Conservation (phyloP, 2,113 vertebrate genomes). For the Scalopus aquaticus region DNA sequence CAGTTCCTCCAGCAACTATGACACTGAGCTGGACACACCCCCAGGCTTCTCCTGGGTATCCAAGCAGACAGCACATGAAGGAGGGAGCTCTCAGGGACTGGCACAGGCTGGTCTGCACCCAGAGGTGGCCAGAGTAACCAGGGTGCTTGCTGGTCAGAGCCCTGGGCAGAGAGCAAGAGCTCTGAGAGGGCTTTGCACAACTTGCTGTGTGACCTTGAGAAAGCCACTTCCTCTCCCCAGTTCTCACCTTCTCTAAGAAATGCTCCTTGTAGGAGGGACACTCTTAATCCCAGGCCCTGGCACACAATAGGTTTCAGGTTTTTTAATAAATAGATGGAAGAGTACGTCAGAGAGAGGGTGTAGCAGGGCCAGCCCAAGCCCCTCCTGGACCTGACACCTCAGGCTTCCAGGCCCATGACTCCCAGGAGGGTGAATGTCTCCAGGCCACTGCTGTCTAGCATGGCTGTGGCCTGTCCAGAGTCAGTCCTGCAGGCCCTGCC, state of each 20-base stretch:
- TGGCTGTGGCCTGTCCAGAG: neutral
- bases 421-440: neutral
- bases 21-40: neutral
- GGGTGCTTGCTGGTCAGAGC: neutral
- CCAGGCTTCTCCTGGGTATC: neutral
- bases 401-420: neutral
- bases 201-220: neutral
- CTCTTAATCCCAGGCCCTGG: neutral
- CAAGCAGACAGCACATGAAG: neutral
- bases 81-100: neutral
- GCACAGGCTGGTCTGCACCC: neutral
- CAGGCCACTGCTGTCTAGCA: neutral
- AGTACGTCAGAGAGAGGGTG: rapidly evolving
- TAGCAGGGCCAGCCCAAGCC: neutral
- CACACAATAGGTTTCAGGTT: neutral
- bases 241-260: neutral
- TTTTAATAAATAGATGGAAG: neutral
- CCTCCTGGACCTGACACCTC: neutral
- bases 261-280: neutral
- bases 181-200: neutral
- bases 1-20: neutral
- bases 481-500: neutral
- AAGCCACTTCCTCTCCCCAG: neutral
- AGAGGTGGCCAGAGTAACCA: neutral
- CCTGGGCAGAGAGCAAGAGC: neutral